phyloP scores from a whole-genome alignment of 2,888 invertebrate species.

The Nemotelus pantherinus region DNA sequence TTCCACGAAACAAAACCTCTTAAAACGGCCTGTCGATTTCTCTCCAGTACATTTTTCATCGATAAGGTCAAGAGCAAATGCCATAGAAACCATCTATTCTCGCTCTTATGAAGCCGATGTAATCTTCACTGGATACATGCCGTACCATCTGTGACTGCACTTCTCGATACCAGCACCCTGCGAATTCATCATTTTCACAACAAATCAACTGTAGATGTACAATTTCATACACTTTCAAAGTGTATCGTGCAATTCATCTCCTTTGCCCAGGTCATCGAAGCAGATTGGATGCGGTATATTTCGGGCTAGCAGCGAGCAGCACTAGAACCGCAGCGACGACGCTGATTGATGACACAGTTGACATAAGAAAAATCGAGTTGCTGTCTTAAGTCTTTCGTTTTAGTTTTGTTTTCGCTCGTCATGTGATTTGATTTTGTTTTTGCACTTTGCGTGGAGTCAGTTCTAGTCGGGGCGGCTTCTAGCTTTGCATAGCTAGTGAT shows the following conservation, averaged over 20 bases:
- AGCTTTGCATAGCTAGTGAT: too few species aligned
- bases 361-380: slow-evolving; percentile 44
- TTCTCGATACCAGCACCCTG: slow-evolving; percentile 5
- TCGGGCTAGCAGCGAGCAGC: background rate
- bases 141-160: too few species aligned
- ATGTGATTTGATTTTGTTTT: background rate
- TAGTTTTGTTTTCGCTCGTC: slow-evolving; percentile 37
- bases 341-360: slow-evolving; percentile 41
- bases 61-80: slow-evolving; percentile 27
- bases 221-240: slow-evolving; percentile 19
- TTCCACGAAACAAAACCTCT: slow-evolving; percentile 2
- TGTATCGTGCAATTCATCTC: slow-evolving; percentile 30
- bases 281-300: background rate
- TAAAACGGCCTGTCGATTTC: slow-evolving; percentile 21
- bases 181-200: slow-evolving; percentile 39
- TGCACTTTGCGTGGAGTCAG: background rate
- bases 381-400: slow-evolving; percentile 44
- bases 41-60: slow-evolving; percentile 32
- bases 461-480: too few species aligned
- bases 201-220: slow-evolving; percentile 25
- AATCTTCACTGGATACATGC: background rate
- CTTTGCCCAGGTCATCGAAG: background rate
- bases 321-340: slow-evolving; percentile 9
- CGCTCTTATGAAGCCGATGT: background rate
- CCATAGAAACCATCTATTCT: background rate